phyloP scores from a whole-genome alignment of 2,888 invertebrate species.

The Drosophila siamana region DNA sequence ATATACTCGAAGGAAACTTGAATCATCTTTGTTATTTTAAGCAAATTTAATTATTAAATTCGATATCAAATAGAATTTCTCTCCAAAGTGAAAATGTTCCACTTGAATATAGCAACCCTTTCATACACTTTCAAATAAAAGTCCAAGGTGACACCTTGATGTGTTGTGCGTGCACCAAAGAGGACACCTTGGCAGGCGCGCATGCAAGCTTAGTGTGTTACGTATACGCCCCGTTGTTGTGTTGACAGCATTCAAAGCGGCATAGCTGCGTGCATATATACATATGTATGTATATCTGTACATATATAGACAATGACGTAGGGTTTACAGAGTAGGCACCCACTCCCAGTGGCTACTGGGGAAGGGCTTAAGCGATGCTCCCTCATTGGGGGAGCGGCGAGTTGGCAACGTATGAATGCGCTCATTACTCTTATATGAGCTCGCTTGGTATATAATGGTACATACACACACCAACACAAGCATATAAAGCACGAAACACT shows the following conservation, averaged over 20 bases:
- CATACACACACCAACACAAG: slow-evolving; percentile 30
- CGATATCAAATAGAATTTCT: too few relatives aligned
- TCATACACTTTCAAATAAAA: neutral
- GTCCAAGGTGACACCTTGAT: slow-evolving; percentile 49
- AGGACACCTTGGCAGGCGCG: neutral
- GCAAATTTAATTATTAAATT: too few relatives aligned
- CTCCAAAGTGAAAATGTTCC: too few relatives aligned
- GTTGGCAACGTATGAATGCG: slow-evolving; percentile 64
- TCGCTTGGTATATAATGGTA: slow-evolving; percentile 57
- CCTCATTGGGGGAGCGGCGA: slow-evolving; percentile 51
- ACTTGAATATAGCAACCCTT: neutral
- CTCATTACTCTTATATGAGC: slow-evolving; percentile 77
- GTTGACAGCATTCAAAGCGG: slow-evolving; percentile 35
- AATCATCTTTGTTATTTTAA: too few relatives aligned
- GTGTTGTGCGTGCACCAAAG: neutral
- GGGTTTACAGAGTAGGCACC: slow-evolving; percentile 28
- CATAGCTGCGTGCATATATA: slow-evolving; percentile 26
- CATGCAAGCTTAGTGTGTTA: slow-evolving; percentile 20
- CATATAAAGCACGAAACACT: slow-evolving; percentile 63
- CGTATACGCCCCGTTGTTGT: slow-evolving; percentile 54
- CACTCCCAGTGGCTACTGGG: slow-evolving; percentile 34
- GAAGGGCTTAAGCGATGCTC: slow-evolving; percentile 51
- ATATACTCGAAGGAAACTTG: too few relatives aligned
- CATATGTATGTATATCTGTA: slow-evolving; percentile 13
- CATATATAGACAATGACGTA: slow-evolving; percentile 46